Conservation (phyloP, 1,140 invertebrate genomes). For the Sipha flava region DNA sequence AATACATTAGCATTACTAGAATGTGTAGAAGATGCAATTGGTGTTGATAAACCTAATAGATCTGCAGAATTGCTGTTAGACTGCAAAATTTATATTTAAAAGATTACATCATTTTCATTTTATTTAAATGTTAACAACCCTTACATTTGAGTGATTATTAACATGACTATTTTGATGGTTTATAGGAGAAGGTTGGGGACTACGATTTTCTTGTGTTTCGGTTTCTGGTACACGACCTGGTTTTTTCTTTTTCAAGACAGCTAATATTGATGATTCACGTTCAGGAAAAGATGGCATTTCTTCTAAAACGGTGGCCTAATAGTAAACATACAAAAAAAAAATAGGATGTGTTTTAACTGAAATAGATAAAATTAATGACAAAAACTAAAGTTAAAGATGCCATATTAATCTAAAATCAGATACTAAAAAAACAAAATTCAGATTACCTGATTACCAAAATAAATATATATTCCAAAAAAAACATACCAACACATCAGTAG, state of each 20-base stretch:
- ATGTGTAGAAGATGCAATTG: constrained; percentile 53
- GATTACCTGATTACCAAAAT: too few relatives aligned
- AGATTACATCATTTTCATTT: neutral
- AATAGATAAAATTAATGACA: too few relatives aligned
- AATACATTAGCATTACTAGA: constrained; percentile 61
- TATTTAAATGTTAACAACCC: constrained; percentile 12
- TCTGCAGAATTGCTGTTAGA: constrained; percentile 58
- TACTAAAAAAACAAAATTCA: neutral
- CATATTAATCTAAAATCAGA: neutral
- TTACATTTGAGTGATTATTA: constrained; percentile 15
- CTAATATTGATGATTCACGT: constrained; percentile 93
- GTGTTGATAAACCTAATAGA: constrained; percentile 74
- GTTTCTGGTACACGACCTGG: constrained; percentile 79
- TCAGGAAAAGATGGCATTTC: constrained; percentile 99
- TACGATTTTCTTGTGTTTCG: constrained; percentile 70
- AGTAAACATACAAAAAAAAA: neutral
- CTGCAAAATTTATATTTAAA: neutral
- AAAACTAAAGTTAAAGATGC: too few relatives aligned
- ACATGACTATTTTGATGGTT: constrained; percentile 52
- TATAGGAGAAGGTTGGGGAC: constrained; percentile 54
- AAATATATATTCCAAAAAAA: neutral
- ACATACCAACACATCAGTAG: constrained; percentile 83
- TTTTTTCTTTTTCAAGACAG: constrained; percentile 97
- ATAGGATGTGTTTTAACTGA: too few relatives aligned
- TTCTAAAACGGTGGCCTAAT: constrained; percentile 88